Percentiles rank a stretch among this genome's conserved stretches.
phyloP scores from a whole-genome alignment of 2,888 invertebrate species.

The Abrostola triplasia region DNA sequence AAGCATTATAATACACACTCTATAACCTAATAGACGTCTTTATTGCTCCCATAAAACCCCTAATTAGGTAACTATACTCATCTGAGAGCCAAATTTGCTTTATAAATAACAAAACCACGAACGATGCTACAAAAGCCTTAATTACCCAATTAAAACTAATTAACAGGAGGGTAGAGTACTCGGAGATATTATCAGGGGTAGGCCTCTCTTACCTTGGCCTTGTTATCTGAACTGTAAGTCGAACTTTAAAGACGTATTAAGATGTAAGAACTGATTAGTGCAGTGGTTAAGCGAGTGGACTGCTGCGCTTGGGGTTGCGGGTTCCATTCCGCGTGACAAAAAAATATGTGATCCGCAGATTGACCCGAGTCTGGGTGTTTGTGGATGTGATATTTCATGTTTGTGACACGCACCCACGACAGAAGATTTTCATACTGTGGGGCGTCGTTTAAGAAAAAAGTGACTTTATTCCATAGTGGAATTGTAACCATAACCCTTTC shows the following conservation, averaged over 20 bases:
- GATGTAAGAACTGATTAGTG: not conserved
- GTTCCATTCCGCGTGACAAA: not conserved
- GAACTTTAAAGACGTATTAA: not conserved
- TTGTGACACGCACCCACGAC: no score
- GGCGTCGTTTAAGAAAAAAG: no score
- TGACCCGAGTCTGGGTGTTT: no score
- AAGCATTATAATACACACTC: not conserved
- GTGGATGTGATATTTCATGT: no score
- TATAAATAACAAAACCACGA: conserved; percentile 4
- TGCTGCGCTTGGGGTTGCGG: not conserved
- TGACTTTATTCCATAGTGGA: no score
- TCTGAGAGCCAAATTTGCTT: not conserved
- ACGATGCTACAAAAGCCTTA: conserved; percentile 20
- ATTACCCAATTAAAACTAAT: conserved; percentile 39
- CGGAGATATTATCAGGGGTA: conserved; percentile 13
- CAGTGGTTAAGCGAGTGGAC: not conserved
- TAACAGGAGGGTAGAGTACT: conserved; percentile 11
- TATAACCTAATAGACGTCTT: not conserved
- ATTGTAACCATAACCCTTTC: no score
- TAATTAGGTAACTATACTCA: not conserved
- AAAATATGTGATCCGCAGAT: no score
- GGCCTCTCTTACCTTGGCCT: not conserved
- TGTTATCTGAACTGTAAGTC: not conserved
- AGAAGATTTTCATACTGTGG: no score
- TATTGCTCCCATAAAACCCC: not conserved